phyloP scores from a whole-genome alignment of 2,797 vertebrate genomes.

The Muscicapa comitata region DNA sequence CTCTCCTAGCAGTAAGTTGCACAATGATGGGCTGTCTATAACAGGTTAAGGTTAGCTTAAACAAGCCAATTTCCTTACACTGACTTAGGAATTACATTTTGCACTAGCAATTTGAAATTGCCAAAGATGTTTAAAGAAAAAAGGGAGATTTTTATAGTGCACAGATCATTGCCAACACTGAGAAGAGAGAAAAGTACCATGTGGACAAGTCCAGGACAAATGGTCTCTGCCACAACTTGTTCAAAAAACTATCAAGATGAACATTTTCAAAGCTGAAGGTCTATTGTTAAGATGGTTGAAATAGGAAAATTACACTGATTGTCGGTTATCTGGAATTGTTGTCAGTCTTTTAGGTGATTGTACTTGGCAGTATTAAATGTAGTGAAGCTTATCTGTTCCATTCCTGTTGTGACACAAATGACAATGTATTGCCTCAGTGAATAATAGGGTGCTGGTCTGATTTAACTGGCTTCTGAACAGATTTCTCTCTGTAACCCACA shows the following conservation, averaged over 20 bases:
- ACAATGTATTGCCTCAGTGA: not conserved
- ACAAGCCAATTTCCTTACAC: not conserved
- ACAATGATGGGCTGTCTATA: not conserved
- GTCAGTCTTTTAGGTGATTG: slow-evolving; percentile 19
- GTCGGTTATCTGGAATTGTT: slow-evolving; percentile 1
- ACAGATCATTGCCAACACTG: not conserved
- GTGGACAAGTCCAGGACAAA: not conserved
- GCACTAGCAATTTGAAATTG: not conserved
- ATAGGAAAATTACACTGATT: slow-evolving; percentile 33
- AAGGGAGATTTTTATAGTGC: not conserved
- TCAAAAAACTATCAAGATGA: not conserved
- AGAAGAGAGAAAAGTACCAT: not conserved
- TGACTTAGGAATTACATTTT: not conserved
- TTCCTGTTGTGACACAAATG: slow-evolving; percentile 28
- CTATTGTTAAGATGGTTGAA: slow-evolving; percentile 25
- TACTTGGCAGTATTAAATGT: not conserved
- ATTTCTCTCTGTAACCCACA: not conserved
- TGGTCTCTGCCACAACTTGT: not conserved
- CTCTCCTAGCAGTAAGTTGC: not conserved
- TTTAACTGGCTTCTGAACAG: not conserved
- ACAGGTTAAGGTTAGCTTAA: not conserved
- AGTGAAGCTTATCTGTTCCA: not conserved
- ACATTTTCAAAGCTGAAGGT: not conserved
- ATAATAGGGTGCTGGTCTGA: not conserved
- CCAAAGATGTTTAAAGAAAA: not conserved